Evolutionary conservation across 1,140 invertebrate genomes (phyloP), one percentile per base, ranked within the genome.

Genomic region (Pseudomyrmex cubaensis): DNA sequence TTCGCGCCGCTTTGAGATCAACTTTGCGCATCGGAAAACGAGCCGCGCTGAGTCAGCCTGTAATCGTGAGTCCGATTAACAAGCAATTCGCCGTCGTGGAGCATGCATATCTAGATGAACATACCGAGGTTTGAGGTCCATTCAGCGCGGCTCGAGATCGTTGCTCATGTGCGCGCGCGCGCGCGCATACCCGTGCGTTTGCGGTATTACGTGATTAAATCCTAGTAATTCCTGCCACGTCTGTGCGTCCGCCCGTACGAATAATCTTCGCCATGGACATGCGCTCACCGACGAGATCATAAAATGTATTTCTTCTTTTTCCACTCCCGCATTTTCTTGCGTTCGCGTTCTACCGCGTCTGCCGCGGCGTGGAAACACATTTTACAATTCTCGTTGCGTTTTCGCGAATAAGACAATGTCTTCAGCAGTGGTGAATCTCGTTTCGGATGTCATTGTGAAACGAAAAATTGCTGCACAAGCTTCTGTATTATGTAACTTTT

Each of bases 121-220:
- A 84, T 85, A 72, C 52, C 22, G 74, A 85, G 82, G 82, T 85
- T 86, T 83, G 73, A 89, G 77, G 74, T 82, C 77, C 56, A 61
- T 82, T 80, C 85, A 84, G 44, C 50, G 17, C 56, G 20, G 61
- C 59, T 59, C 25, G 48, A 52, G 83, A 83, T 59, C 74, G 50
- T 13, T 61, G 72, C 50, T 67, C 48, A 54, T 74, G 77, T 57
- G 64, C 35, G 4, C 35, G 20, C 20, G 20, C 20, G 20, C 20
- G 8, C 62, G 54, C 46, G 48, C 76, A 63, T 82, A 77, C 83
- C 48, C 59, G 17, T 35, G 35, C 15, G 64, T 57, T 85, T 48
- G 62, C 46, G 75, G 70, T 89, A 87, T 90, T 91, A 83, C 74
- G 86, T 85, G 89, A 91, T 91, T 91, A 90, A 90, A 90, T 87